Evolutionary conservation across 2,797 vertebrate species (phyloP), one percentile per base, ranked within the genome.

Genomic region (Aeoliscus strigatus): DNA sequence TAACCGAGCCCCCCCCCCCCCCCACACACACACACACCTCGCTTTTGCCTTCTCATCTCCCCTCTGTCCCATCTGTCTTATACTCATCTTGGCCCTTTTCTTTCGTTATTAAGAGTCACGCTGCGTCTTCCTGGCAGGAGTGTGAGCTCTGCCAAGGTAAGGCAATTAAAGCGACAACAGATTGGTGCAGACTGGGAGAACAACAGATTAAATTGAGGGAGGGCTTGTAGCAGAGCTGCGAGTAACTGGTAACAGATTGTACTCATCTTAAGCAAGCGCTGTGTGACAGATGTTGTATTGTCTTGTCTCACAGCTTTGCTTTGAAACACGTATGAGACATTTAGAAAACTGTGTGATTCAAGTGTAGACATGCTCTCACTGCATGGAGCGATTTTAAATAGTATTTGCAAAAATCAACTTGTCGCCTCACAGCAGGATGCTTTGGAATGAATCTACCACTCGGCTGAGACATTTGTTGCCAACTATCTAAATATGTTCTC

Each of bases 161-260:
- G 67, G 59, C 77, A 81, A 80, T 81, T 79, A 77, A 66, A 70
- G 66, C 27, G 18, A 67, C 58, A 67, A 58, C 70, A 75, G 60
- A 84, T 72, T 74, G 78, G 64, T 75, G 49, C 51, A 46, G 70
- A 73, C 56, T 44, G 43, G 42, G 21, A 38, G 37, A 80, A 66
- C 57, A 65, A 53, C 71, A 62, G 32, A 62, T 51, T 39, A 62
- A 62, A 72, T 57, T 58, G 61, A 67, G 51, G 44, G 48, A 51
- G 39, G 38, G 24, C 26, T 55, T 51, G 66, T 50, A 41, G 49
- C 14, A 8, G 46, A 50, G 57, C 52, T 24, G 48, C 44, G 45
- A 17, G 23, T 49, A 46, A 56, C 56, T 40, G 62, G 23, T 41
- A 63, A 66, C 66, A 70, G 51, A 66, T 43, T 58, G 56, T 40